Base-by-base conservation (phyloP, 2,113 vertebrate genomes). In the Jaculus jaculus region DNA sequence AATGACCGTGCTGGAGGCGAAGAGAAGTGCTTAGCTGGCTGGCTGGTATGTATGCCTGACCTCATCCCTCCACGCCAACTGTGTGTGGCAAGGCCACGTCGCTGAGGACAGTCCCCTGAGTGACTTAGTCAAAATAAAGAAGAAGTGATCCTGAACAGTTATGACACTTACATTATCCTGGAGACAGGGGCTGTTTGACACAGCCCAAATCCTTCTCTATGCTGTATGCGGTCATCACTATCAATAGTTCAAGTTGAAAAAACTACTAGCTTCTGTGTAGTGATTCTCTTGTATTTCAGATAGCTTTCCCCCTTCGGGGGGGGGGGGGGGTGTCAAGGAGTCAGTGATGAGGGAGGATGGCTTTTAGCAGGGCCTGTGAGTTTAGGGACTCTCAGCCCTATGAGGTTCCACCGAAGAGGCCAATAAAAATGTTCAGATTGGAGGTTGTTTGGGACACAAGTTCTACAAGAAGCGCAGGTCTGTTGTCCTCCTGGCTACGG, bases 71-170 rank as follows among this genome's bases (percentile, higher is more conserved):
- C 89, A 81, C 60, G 92, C 42, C 82, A 66, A 37, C 37, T 51
- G 34, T 71, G 54, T 77, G 4, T 30, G 28, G 26, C 93, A 88
- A 88, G 92, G 93, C 88, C 91, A 71, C 78, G 34, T 7, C 37
- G 30, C 28, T 2, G n/a, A 90, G 86, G 79, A 92, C 91, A 37
- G 81, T 93, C 91, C 95, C 94, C 89, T 80, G 91, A 92, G 89
- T 65, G 66, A 87, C 84, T 92, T 28, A 84, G 92, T 88, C 83
- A 42, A 86, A 90, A 80, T 73, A 88, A 77, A n/a, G 21, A n/a
- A 30, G 78, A 88, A 69, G 71, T 83, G 90, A 92, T 72, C 66
- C 37, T 71, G 84, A 91, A 71, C 73, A 61, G 32, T 34, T 69
- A 63, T 93, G 97, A 95, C 89, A 72, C 51, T 89, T 81, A 51